Evolutionary conservation across 2,888 invertebrate species (phyloP).

Genomic region (Ashinkailepas kermadecensis): DNA sequence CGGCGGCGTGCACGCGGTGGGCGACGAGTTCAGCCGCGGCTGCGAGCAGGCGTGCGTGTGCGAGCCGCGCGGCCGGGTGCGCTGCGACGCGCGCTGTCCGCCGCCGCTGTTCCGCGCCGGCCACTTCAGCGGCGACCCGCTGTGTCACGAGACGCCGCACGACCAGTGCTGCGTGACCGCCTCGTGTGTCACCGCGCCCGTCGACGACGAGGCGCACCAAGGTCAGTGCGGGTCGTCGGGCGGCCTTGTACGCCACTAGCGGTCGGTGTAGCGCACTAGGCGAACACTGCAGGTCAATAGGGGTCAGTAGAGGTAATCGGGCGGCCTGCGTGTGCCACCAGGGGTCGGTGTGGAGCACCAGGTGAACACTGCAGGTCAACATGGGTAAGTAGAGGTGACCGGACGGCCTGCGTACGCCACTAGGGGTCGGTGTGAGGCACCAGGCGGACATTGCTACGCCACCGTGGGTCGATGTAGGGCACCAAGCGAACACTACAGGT

Average conservation of each 20-base stretch:
- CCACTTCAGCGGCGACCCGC: slow-evolving; percentile 30
- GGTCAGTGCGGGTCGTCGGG: not conserved
- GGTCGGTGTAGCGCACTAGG: not conserved
- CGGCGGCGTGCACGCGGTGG: slow-evolving; percentile 34
- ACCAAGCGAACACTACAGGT: too few species aligned
- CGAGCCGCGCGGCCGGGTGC: slow-evolving; percentile 31
- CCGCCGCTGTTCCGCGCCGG: slow-evolving; percentile 34
- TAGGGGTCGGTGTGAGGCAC: not conserved
- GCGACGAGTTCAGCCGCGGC: slow-evolving; percentile 32
- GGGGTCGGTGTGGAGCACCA: not conserved
- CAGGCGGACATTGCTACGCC: too few species aligned
- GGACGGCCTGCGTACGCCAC: not conserved
- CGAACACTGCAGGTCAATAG: too few species aligned
- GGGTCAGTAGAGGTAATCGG: too few species aligned
- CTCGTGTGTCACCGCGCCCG: slow-evolving; percentile 29
- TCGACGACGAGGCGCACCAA: not conserved
- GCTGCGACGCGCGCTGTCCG: slow-evolving; percentile 34
- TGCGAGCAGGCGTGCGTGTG: slow-evolving; percentile 35
- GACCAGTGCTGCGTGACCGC: slow-evolving; percentile 36
- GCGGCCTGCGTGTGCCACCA: not conserved
- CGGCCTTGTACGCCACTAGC: not conserved
- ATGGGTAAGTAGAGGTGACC: too few species aligned
- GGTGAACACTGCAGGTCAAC: too few species aligned
- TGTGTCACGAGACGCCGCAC: slow-evolving; percentile 32
- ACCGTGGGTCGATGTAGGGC: too few species aligned